Conservation (phyloP, 1,140 invertebrate genomes). For the Yoshiicerus persimilis region DNA sequence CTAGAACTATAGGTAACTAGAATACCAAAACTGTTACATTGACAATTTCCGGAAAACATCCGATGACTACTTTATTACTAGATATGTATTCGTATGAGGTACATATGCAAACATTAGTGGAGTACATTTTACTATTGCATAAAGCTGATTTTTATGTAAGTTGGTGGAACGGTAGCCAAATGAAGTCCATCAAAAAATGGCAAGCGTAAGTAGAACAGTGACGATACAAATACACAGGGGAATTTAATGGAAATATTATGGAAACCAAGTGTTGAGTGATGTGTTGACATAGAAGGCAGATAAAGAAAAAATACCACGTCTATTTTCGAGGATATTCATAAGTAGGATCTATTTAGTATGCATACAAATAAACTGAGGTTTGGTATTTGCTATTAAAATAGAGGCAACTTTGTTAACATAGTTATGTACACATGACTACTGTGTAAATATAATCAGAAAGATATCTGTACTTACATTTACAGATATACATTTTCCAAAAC, state of each 20-base stretch:
- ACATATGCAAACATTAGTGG: too few relatives aligned
- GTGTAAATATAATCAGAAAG: neutral
- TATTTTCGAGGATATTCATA: neutral
- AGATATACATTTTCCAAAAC: neutral
- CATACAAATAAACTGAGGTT: neutral
- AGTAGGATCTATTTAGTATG: neutral
- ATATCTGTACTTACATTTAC: neutral
- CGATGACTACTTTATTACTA: neutral
- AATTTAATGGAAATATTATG: neutral
- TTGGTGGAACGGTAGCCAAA: too few relatives aligned
- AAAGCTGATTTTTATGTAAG: too few relatives aligned
- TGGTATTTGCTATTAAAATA: too few relatives aligned
- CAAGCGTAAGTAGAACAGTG: neutral
- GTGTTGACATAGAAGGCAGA: conserved; percentile 8
- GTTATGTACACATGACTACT: too few relatives aligned
- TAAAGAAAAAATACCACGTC: neutral
- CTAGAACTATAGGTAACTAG: neutral
- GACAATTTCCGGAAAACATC: neutral
- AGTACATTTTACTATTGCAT: too few relatives aligned
- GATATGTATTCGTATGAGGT: too few relatives aligned
- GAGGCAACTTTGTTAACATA: too few relatives aligned
- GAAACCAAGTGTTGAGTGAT: conserved; percentile 3
- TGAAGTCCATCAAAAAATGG: neutral
- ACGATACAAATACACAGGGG: neutral
- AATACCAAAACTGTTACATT: neutral